Base-by-base conservation (phyloP, 1,140 invertebrate species). In the Sinella curviseta region DNA sequence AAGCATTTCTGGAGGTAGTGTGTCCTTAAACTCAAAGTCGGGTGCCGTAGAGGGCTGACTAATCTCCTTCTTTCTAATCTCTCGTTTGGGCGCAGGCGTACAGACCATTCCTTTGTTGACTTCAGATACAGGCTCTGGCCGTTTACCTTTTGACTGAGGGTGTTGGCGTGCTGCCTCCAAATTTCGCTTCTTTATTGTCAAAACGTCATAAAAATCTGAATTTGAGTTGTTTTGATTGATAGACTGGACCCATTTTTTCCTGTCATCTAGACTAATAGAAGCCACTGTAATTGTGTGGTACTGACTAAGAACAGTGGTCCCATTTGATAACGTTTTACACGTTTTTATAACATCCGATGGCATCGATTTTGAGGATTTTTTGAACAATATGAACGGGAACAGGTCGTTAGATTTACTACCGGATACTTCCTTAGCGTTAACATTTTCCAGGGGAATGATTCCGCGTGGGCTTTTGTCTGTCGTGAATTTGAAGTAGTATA, bases 401-500 rank as follows among this genome's bases (percentile, higher is more conserved):
- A 78, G 60, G 39, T 79, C 80, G 12, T 67, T 76, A 20, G 60
- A 55, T 36, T 26, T 36, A 17, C 24, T 60, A 55, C 80, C 76
- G 33, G 60, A n/a, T 1, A 77, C 1, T 17, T 31, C 28, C 73
- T 54, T 75, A 24, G 74, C 82, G 20, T 33, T 26, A 39, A 83
- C 80, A 87, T 95, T 95, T 88, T 95, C 94, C 85, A 97, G 87
- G 76, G 97, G 97, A 87, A 99, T 99, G 85, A 99, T 98, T 31
- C 97, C 97, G 82, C 97, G 90, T 3, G 98, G 98, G 87, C 98
- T 97, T 88, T 99, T 99, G 87, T 99, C 97, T 57, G 96, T 98
- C 76, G 97, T 99, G 87, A 97, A 99, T 88, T 99, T 97, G 88
- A 99, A 99, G 89, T 99, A 99, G 88, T 99, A 99, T 34, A 99